Evolutionary conservation across 2,113 vertebrate species (phyloP).

Genomic region (Caloenas nicobarica): DNA sequence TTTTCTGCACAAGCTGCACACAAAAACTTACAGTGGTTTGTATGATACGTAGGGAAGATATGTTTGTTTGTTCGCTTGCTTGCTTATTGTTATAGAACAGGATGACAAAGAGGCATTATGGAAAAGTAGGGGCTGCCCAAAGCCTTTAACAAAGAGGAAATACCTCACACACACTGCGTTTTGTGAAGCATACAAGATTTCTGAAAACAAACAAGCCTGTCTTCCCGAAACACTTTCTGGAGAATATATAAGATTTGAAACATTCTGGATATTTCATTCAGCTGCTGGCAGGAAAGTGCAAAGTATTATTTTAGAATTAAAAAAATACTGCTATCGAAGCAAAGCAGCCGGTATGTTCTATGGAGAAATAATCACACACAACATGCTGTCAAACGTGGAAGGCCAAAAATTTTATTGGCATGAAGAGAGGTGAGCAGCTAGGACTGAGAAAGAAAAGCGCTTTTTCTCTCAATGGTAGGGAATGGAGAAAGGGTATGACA

Average conservation of each 20-base stretch:
- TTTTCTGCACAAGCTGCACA: not conserved
- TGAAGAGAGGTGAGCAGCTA: not conserved
- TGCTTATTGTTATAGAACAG: not conserved
- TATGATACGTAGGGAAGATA: not conserved
- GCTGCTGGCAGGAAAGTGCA: not conserved
- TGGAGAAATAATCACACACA: not conserved
- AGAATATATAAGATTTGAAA: not conserved
- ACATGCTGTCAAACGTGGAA: not conserved
- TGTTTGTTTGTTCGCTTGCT: not conserved
- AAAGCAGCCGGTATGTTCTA: not conserved
- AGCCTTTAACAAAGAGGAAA: not conserved
- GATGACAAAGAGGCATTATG: not conserved
- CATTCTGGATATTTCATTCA: not conserved
- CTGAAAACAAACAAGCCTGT: not conserved
- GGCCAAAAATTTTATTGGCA: not conserved
- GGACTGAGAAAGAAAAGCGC: not conserved
- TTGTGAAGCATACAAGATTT: not conserved
- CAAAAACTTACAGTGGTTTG: not conserved
- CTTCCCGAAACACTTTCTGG: not conserved
- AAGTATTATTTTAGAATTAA: not conserved
- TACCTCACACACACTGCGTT: not conserved
- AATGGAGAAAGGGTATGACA: not conserved
- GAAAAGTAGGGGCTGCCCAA: not conserved
- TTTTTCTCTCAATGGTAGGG: not conserved
- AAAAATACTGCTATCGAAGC: not conserved